Percentiles rank a stretch among this genome's conserved stretches.
Evolutionary conservation across 1,140 invertebrate genomes (phyloP).

Genomic region (Leptopilina boulardi): DNA sequence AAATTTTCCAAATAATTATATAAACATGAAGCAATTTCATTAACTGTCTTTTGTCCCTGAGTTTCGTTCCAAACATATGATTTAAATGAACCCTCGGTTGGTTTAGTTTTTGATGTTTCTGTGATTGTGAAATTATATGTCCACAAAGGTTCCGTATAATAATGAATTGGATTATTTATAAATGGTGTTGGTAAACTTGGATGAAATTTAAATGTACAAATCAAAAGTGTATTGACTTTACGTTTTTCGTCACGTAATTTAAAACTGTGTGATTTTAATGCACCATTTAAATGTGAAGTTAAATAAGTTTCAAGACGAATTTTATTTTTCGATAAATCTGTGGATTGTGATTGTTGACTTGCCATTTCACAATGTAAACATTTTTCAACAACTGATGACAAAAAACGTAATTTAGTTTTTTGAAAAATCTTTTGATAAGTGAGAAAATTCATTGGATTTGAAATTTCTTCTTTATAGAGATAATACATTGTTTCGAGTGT

Average conservation of each 20-base stretch:
- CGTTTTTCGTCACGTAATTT: neutral
- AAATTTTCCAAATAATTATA: neutral
- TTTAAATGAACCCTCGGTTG: neutral
- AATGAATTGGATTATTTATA: neutral
- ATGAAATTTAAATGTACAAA: constrained; percentile 16
- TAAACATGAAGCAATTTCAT: neutral
- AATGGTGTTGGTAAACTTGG: neutral
- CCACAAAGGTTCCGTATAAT: neutral
- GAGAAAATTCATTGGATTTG: neutral
- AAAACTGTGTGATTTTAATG: neutral
- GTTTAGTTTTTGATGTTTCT: neutral
- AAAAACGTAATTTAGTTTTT: neutral
- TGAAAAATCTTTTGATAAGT: neutral
- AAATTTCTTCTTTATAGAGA: neutral
- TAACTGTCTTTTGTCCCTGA: neutral
- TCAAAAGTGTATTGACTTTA: neutral
- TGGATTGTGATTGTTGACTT: neutral
- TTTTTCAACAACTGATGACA: neutral
- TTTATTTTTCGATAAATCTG: neutral
- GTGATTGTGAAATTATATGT: neutral
- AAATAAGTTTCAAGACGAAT: neutral
- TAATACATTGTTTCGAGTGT: neutral
- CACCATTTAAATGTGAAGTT: neutral
- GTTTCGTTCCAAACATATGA: neutral
- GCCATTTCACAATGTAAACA: neutral